These are phyloP conservation scores for Dendrocincla tyrannina DNA, from an alignment of 2,797 vertebrate genomes.

Conservation along the genomic window DNA sequence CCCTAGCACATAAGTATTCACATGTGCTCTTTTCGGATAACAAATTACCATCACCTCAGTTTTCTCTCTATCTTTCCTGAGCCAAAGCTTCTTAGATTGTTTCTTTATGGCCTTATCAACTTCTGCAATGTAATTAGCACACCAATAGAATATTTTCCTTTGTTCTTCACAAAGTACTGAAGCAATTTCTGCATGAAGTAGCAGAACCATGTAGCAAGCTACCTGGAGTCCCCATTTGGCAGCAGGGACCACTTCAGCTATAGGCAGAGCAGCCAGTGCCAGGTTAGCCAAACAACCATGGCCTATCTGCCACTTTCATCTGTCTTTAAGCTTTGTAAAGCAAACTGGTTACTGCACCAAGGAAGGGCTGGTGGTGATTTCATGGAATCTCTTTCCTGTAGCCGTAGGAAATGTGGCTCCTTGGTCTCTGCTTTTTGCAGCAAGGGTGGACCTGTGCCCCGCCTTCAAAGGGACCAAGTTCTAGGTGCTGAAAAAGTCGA, in stretches of 20 bases:
- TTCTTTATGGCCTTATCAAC: background rate
- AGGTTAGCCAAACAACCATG: background rate
- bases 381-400: background rate
- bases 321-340: background rate
- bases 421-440: background rate
- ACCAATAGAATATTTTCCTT: background rate
- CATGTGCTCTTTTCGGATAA: background rate
- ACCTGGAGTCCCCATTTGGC: background rate
- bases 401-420: background rate
- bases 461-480: background rate
- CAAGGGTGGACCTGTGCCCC: accelerated
- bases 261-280: background rate
- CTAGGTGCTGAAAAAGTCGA: background rate
- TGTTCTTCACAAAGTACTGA: background rate
- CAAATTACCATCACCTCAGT: background rate
- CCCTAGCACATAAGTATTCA: background rate
- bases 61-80: background rate
- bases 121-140: background rate
- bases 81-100: background rate
- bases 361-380: background rate
- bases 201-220: background rate
- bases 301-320: background rate
- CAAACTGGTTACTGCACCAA: background rate
- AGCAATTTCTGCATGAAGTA: background rate
- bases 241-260: background rate